Base-by-base conservation (phyloP, 2,113 vertebrate species). In the Suncus etruscus region DNA sequence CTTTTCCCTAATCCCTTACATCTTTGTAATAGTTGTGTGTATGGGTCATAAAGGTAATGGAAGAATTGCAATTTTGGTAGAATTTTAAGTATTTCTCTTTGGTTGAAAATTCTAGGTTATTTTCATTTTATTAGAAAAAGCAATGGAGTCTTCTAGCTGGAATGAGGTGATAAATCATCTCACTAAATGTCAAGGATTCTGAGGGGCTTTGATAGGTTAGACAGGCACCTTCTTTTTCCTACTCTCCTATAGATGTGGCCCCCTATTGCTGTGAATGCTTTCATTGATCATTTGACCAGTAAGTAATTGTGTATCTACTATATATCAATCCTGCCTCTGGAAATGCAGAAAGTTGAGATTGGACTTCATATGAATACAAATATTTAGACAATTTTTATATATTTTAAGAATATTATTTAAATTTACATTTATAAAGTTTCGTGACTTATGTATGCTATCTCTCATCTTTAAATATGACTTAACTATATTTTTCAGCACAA, bases 401-500 rank as follows among this genome's bases (percentile, higher is more conserved):
- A 72, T 84, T 77, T 72, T 63, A 72, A 94, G 24, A 72, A 86
- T n/a, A 51, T 73, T 89, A 16, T 79, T 31, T 51, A 39, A 20
- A 68, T 72, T 29, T 31, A 31, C 73, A 11, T 61, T 74, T 78
- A 27, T 50, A 47, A 27, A 86, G 39, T 54, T 92, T 32, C 16
- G 50, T 78, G 27, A 31, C 14, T 39, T 82, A 51, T 78, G 48
- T 61, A 61, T 70, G 11, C n/a, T 74, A 3, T 87, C 90, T 94
- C 72, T 31, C 68, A 31, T 29, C 11, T 92, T 93, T 93, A 92
- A 90, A 83, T 90, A 47, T 83, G 12, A 79, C 66, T 95, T 95
- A 83, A 77, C 94, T 97, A 11, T 39, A 68, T 85, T 94, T 94
- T 90, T 79, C 98, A 99, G 99, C 99, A 24, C 99, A 99, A 93